Evolutionary conservation across 2,888 invertebrate genomes (phyloP).

Genomic region (Andrena hattorfiana): DNA sequence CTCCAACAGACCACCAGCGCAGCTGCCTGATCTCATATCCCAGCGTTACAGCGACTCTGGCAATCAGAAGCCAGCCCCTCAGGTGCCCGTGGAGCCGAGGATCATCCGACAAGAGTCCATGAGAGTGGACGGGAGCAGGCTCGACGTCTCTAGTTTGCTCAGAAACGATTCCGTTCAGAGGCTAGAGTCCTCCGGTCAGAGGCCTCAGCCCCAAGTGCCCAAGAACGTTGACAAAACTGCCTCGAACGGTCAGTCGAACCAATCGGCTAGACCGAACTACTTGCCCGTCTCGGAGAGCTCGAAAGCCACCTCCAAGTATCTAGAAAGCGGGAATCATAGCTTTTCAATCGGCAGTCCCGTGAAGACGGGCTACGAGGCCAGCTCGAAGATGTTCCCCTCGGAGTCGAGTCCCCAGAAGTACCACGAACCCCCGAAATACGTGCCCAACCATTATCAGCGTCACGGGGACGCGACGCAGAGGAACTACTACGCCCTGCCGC

Average conservation of each 20-base stretch:
- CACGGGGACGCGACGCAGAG: slow-evolving; percentile 69
- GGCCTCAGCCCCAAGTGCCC: slow-evolving; percentile 81
- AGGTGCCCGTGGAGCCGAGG: slow-evolving; percentile 81
- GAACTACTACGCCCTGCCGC: slow-evolving; percentile 76
- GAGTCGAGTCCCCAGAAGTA: slow-evolving; percentile 79
- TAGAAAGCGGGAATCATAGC: slow-evolving; percentile 58
- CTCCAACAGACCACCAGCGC: slow-evolving; percentile 75
- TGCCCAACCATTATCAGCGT: slow-evolving; percentile 73
- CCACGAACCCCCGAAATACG: slow-evolving; percentile 80
- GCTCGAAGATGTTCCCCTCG: slow-evolving; percentile 73
- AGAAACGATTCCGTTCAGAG: slow-evolving; percentile 72
- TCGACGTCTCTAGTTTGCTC: slow-evolving; percentile 72
- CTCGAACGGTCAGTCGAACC: slow-evolving; percentile 42
- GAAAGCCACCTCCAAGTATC: slow-evolving; percentile 65
- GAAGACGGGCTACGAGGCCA: slow-evolving; percentile 79
- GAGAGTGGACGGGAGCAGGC: slow-evolving; percentile 76
- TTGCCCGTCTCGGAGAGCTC: slow-evolving; percentile 64
- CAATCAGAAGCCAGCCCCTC: slow-evolving; percentile 80
- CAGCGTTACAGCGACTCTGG: slow-evolving; percentile 81
- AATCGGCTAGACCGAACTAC: slow-evolving; percentile 71
- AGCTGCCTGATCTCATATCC: slow-evolving; percentile 79
- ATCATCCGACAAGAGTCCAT: slow-evolving; percentile 82
- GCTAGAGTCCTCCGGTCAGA: slow-evolving; percentile 77
- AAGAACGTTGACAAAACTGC: slow-evolving; percentile 65
- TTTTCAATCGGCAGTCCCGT: slow-evolving; percentile 75